Base-by-base conservation (phyloP, 2,888 invertebrate species). In the Diloba caeruleocephala region DNA sequence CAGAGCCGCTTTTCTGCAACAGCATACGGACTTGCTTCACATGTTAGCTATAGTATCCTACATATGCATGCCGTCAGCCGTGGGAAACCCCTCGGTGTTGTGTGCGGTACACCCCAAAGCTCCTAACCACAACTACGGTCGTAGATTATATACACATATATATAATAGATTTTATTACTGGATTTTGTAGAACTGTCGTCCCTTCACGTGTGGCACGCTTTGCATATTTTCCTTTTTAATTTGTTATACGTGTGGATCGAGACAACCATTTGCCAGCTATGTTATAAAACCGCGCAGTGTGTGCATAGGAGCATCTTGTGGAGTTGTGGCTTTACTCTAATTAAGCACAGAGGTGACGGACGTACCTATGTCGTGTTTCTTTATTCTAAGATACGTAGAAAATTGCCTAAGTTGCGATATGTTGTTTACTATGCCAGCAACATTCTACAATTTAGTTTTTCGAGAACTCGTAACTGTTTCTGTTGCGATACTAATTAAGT, bases 241-340 rank as follows among this genome's bases (percentile, higher is more conserved):
- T n/a, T 28, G 25, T 17, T 45, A 54, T 44, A 41, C 6, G n/a
- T n/a, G 31, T 7, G 29, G 19, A 19, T 21, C 14, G n/a, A 21
- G 29, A 1, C 21, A 13, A 10, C n/a, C n/a, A 31, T 25, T 62
- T 41, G 13, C 28, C 17, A 45, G 28, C 26, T 29, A 39, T 21
- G 26, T 56, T 56, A 42, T 46, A 42, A 55, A 59, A 60, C 59
- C 26, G 1, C 29, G 10, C 7, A 25, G 13, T 31, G n/a, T n/a
- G 38, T 34, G 38, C 33, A 42, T 48, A 23, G 41, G 37, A 62
- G 45, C 14, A 25, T 17, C 28, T 8, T 54, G 63, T 10, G 29
- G 31, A 44, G 43, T 36, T 41, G 46, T 38, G 56, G 46, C 33
- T 39, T 26, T 26, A 46, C 56, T 45, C 39, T 54, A 62, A 59